A percentile compares a stretch with the other conserved stretches of the same genome.
Conservation (phyloP, 2,113 vertebrate genomes). For the Gallinago media region DNA sequence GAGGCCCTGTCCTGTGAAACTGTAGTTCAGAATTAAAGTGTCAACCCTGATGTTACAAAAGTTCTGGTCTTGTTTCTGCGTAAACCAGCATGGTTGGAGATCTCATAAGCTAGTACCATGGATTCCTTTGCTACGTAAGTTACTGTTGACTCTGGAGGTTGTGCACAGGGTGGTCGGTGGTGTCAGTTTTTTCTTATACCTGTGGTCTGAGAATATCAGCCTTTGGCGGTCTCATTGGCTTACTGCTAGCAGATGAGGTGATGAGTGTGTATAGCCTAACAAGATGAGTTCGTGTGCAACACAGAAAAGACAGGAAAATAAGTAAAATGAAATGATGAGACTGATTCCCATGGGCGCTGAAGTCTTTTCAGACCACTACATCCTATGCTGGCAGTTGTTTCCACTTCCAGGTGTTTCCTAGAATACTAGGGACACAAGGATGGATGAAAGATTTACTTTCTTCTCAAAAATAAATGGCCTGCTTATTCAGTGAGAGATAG, state of each 20-base stretch:
- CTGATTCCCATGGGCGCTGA: neutral
- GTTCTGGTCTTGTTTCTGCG: neutral
- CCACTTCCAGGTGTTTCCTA: neutral
- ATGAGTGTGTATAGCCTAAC: neutral
- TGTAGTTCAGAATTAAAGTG: neutral
- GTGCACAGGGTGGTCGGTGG: rapidly evolving
- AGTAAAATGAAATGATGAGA: neutral
- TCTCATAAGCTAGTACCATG: neutral
- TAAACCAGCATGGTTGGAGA: neutral
- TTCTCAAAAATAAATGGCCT: neutral
- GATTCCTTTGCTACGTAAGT: neutral
- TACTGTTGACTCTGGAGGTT: neutral
- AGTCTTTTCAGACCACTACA: neutral
- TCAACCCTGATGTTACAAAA: neutral
- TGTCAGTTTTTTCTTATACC: neutral
- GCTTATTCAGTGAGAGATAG: neutral
- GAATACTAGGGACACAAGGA: neutral
- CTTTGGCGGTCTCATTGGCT: neutral
- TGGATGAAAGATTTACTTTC: neutral
- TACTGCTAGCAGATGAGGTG: neutral
- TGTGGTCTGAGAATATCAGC: neutral
- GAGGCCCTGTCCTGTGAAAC: neutral
- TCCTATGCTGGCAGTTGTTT: neutral
- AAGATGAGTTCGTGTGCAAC: neutral
- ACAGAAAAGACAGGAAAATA: neutral